Evolutionary conservation across 2,113 vertebrate genomes (phyloP).

Genomic region (Glaucidium brasilianum): DNA sequence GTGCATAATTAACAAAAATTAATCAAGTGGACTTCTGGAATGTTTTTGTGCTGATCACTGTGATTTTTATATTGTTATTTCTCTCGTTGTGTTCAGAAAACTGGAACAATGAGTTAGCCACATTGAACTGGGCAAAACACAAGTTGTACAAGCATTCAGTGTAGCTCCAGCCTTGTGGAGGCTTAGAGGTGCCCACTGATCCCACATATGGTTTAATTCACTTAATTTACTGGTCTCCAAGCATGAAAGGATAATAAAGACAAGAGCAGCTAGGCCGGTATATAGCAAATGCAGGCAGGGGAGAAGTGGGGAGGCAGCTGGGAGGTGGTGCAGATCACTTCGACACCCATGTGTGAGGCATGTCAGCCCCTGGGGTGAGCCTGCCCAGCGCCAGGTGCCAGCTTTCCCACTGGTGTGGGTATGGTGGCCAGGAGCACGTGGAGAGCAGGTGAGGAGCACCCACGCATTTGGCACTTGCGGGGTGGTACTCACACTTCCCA

Average conservation of each 20-base stretch:
- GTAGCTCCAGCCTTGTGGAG: background rate
- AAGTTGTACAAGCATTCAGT: background rate
- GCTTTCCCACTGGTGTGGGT: background rate
- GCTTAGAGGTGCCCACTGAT: background rate
- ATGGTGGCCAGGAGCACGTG: accelerated
- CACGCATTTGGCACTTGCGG: background rate
- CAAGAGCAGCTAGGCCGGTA: background rate
- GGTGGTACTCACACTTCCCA: background rate
- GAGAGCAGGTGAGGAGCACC: background rate
- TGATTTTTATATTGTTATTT: background rate
- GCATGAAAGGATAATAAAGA: background rate
- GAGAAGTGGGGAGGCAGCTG: background rate
- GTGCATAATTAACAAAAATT: background rate
- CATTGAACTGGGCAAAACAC: background rate
- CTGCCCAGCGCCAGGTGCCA: accelerated
- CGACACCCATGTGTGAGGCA: accelerated
- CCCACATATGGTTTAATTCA: background rate
- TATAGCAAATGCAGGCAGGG: background rate
- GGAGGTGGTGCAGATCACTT: background rate
- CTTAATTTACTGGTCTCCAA: background rate
- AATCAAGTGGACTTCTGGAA: background rate
- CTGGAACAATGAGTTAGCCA: background rate
- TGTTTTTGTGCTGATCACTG: background rate
- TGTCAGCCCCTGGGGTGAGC: background rate
- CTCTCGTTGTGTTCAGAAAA: background rate